phyloP scores from a whole-genome alignment of 2,888 invertebrate genomes.

The Athalia rosae region DNA sequence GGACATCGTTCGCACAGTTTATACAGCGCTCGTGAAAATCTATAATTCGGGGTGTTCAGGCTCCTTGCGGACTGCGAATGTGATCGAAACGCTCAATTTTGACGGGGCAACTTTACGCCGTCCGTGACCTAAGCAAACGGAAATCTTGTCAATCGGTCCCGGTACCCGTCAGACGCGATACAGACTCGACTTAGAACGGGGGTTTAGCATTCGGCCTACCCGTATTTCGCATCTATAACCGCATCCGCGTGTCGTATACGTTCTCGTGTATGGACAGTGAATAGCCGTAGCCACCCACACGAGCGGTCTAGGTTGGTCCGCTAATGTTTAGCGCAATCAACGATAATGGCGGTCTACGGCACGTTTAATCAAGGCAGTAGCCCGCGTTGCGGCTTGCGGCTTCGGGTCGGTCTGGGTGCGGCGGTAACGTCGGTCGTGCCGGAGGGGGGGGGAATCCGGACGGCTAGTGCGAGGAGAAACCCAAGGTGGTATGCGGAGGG shows the following conservation, averaged over 20 bases:
- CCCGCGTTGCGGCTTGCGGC: constrained; percentile 72
- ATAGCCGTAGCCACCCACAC: neutral
- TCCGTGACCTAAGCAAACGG: neutral
- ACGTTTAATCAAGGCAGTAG: constrained; percentile 74
- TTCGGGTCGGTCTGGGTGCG: constrained; percentile 51
- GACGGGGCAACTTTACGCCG: neutral
- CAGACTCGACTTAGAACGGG: neutral
- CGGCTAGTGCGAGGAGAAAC: constrained; percentile 46
- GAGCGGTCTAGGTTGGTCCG: constrained; percentile 61
- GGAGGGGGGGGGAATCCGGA: constrained; percentile 1
- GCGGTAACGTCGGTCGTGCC: constrained; percentile 27
- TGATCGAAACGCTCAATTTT: constrained; percentile 23
- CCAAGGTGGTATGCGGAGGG: constrained; percentile 68
- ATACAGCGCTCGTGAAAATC: neutral
- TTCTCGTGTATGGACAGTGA: constrained; percentile 10
- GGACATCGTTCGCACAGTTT: too few relatives aligned
- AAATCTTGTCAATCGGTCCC: constrained; percentile 37
- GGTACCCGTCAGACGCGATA: neutral
- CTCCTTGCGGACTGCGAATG: neutral
- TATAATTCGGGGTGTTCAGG: neutral
- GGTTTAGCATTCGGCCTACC: neutral
- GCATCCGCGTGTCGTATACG: neutral
- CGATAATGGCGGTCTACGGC: constrained; percentile 74
- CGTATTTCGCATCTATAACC: constrained; percentile 18
- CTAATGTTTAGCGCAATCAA: constrained; percentile 74